These are phyloP conservation scores for Drosophila suboccidentalis DNA, from an alignment of 2,888 invertebrate species.

Conservation along the genomic window DNA sequence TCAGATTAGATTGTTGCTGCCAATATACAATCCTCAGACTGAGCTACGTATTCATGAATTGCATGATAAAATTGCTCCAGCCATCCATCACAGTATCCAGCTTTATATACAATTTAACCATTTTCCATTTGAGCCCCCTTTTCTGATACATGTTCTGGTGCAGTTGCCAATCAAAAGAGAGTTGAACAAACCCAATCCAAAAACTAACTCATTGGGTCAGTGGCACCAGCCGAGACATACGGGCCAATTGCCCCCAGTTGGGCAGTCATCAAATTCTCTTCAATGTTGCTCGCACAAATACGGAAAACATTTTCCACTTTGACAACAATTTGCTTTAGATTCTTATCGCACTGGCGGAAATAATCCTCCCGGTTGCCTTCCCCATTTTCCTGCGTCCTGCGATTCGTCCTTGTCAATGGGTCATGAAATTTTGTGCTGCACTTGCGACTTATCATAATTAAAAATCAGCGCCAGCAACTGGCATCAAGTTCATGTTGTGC, in stretches of 20 bases:
- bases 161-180: conserved; percentile 19
- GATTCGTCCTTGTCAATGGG: conserved; percentile 43
- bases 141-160: not conserved
- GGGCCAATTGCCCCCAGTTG: conserved; percentile 2
- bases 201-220: conserved; percentile 76
- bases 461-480: conserved; percentile 61
- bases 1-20: not conserved
- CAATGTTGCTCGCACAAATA: conserved; percentile 59
- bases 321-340: conserved; percentile 73
- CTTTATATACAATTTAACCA: not conserved
- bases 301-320: conserved; percentile 66
- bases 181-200: conserved; percentile 51
- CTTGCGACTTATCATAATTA: conserved; percentile 72
- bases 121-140: not conserved
- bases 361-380: conserved; percentile 13
- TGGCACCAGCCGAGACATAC: conserved; percentile 55
- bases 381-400: not conserved
- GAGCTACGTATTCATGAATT: not conserved
- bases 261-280: conserved; percentile 49
- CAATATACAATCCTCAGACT: not conserved
- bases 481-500: conserved; percentile 67
- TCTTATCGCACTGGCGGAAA: conserved; percentile 68
- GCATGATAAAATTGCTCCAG: not conserved
- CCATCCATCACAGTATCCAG: conserved; percentile 1
- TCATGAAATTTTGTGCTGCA: conserved; percentile 48